Evolutionary conservation across 2,797 vertebrate genomes (phyloP), one percentile per base, ranked within the genome.

Genomic region (Eulemur mongoz): DNA sequence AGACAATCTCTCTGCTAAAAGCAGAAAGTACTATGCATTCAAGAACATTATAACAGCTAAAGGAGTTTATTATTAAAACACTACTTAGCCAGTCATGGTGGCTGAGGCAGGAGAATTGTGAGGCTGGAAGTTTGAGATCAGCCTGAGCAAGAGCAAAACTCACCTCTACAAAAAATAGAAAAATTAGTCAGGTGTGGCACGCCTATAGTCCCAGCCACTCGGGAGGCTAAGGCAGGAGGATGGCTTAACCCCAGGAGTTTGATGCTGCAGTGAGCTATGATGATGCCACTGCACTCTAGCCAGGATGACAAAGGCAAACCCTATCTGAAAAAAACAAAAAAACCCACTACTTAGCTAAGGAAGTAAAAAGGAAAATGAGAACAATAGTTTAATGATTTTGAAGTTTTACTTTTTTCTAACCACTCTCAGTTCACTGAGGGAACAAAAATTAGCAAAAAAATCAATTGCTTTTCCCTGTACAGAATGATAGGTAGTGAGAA

Each of bases 341-440:
- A 65, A 11, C 54, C 54, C 43, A 63, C 72, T 27, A 2, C 20
- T 85, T 92, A 94, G 10, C 72, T 69, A 81, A 92, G 32, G 48
- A 32, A 93, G 23, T 82, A 50, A 92, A 96, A 89, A 93, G 81
- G 59, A 57, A 87, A 59, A 73, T 69, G 27, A 93, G 94, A 92
- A 82, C 38, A 91, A 83, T n/a, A 89, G 35, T 86, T 70, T 35
- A 50, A 86, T 95, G 38, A 94, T 93, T 93, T 83, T 79, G 12
- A 97, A 86, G 63, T 86, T 87, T 91, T 91, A 63, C 9, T 76
- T 97, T 94, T 94, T 85, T 87, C 50, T 35, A 88, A 86, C 30
- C 45, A 79, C 14, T 83, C 11, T 94, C 35, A 83, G 54, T 91
- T 86, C 69, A 86, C 52, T 82, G 32, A 91, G 3, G 35, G 22